Percentiles rank a stretch among this genome's conserved stretches.
Evolutionary conservation across 2,113 vertebrate genomes (phyloP).

Genomic region (Dolichotis patagonum): DNA sequence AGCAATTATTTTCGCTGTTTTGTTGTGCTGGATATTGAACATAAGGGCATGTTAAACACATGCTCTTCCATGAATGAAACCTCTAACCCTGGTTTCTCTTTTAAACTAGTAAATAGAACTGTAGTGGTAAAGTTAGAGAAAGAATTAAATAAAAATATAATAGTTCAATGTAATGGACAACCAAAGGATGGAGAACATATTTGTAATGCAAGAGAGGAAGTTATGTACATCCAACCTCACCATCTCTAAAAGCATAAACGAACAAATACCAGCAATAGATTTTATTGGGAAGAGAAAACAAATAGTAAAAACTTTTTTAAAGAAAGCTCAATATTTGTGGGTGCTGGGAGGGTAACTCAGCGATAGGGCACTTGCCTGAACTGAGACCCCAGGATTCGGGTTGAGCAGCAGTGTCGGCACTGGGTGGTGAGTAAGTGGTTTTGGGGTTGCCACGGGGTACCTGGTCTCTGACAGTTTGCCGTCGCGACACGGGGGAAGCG

Average conservation of each 20-base stretch:
- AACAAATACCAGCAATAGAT: background rate
- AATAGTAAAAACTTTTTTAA: background rate
- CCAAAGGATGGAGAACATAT: background rate
- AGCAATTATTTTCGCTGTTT: background rate
- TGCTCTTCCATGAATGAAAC: background rate
- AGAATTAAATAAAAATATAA: background rate
- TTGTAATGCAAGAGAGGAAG: background rate
- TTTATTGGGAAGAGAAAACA: slow-evolving; percentile 9
- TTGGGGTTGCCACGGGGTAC: background rate
- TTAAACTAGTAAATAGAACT: background rate
- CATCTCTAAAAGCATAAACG: background rate
- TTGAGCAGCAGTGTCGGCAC: background rate
- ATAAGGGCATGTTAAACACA: background rate
- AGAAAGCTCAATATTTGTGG: background rate
- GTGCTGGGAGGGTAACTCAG: background rate
- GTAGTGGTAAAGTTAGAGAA: background rate
- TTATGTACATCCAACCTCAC: background rate
- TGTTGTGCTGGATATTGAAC: background rate
- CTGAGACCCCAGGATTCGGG: background rate
- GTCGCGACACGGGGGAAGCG: background rate
- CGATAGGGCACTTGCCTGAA: background rate
- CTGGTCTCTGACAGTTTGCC: background rate
- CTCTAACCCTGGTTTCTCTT: background rate
- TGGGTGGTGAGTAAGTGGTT: background rate
- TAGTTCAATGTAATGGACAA: background rate